phyloP scores from a whole-genome alignment of 2,888 invertebrate genomes.

The Cremastinae sp. region DNA sequence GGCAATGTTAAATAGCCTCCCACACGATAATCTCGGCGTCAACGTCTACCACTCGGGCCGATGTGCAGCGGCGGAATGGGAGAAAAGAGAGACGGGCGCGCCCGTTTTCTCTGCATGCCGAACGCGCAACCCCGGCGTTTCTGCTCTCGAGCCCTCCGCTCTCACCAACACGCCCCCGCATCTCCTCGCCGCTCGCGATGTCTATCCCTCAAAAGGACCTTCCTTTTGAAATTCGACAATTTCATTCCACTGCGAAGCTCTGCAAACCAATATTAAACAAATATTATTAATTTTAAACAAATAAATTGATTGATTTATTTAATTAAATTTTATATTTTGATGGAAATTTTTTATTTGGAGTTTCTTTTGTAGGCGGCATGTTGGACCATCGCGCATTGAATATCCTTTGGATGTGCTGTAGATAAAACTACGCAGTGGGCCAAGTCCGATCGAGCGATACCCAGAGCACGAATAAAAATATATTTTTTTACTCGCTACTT shows the following conservation, averaged over 20 bases:
- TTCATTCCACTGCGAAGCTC: no score
- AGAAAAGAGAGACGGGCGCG: conserved; percentile 42
- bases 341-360: no score
- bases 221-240: conserved; percentile 36
- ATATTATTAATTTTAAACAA: no score
- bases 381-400: no score
- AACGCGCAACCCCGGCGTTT: conserved; percentile 46
- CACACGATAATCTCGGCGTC: conserved; percentile 17
- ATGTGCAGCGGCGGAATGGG: conserved; percentile 26
- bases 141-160: conserved; percentile 60
- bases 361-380: no score
- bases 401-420: not conserved
- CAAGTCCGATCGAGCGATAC: conserved; percentile 12
- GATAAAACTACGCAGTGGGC: conserved; percentile 34
- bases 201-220: conserved; percentile 46
- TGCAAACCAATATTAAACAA: no score
- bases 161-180: conserved; percentile 51
- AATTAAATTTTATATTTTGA: no score
- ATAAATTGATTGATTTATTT: no score
- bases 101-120: no score
- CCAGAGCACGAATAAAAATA: not conserved
- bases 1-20: conserved; percentile 39
- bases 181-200: conserved; percentile 26
- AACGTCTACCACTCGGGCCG: conserved; percentile 9
- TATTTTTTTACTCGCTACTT: not conserved